phyloP scores from a whole-genome alignment of 2,888 invertebrate genomes.

The Miltochrista miniata region DNA sequence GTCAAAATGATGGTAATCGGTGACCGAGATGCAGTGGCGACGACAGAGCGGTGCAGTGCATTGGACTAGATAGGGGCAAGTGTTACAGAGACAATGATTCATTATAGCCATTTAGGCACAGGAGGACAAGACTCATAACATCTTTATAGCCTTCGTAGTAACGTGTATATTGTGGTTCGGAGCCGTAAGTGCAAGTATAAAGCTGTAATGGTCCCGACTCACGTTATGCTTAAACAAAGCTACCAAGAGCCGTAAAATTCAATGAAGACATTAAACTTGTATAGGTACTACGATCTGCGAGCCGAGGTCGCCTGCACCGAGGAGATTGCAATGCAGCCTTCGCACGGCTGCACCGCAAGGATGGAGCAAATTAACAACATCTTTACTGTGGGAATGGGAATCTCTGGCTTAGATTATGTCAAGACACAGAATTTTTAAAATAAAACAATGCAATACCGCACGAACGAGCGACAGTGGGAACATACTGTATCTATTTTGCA shows the following conservation, averaged over 20 bases:
- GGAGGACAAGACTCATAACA: no score
- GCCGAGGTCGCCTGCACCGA: conserved; percentile 1
- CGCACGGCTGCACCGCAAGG: background rate
- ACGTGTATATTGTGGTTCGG: no score
- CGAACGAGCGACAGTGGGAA: conserved; percentile 3
- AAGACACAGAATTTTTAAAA: background rate
- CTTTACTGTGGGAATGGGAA: background rate
- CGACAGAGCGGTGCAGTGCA: no score
- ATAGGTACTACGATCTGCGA: background rate
- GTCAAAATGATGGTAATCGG: no score
- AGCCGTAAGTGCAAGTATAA: background rate
- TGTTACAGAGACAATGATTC: no score
- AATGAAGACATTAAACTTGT: no score
- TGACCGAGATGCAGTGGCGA: no score
- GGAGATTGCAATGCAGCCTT: conserved; percentile 2
- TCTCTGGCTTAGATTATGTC: background rate
- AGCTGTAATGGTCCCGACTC: background rate
- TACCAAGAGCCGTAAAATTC: no score
- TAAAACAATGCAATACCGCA: background rate
- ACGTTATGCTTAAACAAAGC: no score
- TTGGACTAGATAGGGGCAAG: no score
- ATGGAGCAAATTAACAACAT: background rate
- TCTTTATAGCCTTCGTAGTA: no score
- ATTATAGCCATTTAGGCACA: no score
- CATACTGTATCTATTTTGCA: conserved; percentile 12